These are phyloP conservation scores for Corythornis madagascariensis DNA, from an alignment of 2,113 vertebrate genomes.

Conservation along the genomic window DNA sequence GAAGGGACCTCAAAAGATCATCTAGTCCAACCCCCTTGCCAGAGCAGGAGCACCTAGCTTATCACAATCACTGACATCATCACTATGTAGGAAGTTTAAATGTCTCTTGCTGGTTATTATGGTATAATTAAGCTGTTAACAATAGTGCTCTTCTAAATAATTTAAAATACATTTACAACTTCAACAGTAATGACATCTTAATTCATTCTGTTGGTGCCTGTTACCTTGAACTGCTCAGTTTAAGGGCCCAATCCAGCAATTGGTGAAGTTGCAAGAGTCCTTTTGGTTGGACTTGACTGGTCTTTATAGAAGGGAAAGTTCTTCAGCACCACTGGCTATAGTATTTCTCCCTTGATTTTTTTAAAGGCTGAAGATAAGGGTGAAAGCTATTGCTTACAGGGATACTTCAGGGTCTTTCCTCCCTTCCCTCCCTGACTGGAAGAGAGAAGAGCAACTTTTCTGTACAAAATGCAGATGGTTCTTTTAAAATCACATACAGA, in stretches of 20 bases:
- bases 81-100: not conserved
- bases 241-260: not conserved
- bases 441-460: not conserved
- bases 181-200: not conserved
- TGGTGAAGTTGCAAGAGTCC: not conserved
- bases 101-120: not conserved
- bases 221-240: not conserved
- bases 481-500: not conserved
- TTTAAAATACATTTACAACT: not conserved
- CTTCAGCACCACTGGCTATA: not conserved
- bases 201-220: not conserved
- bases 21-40: no score
- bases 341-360: not conserved
- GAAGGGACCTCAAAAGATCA: no score
- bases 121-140: not conserved
- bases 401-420: not conserved
- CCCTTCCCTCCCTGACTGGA: accelerated
- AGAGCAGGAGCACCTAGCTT: no score
- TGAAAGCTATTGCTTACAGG: not conserved
- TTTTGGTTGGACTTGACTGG: not conserved
- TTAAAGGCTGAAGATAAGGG: not conserved
- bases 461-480: not conserved
- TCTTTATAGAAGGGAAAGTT: not conserved
- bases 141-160: not conserved
- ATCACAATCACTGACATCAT: no score